Percentiles rank a stretch among this genome's conserved stretches.
Conservation (phyloP, 2,797 vertebrate species). For the Pagetopsis macropterus region DNA sequence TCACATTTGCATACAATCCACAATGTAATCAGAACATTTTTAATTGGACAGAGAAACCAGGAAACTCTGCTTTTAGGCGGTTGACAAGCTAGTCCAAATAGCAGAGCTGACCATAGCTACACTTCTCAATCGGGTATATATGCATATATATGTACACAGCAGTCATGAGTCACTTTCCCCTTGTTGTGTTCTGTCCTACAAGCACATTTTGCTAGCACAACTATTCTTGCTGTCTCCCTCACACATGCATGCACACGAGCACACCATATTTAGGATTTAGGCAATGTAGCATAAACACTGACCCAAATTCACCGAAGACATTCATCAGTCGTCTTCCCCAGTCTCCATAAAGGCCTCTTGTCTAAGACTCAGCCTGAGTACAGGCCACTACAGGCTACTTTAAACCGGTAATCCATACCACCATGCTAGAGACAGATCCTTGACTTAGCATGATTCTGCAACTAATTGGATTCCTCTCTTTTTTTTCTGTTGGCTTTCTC, state of each 20-base stretch:
- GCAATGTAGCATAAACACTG: constrained; percentile 59
- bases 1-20: no score
- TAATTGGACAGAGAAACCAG: neutral
- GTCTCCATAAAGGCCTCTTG: constrained; percentile 67
- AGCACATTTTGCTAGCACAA: constrained; percentile 33
- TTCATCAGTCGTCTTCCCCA: constrained; percentile 50
- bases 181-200: constrained; percentile 1
- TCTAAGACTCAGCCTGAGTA: constrained; percentile 48
- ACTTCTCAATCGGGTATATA: neutral
- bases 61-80: neutral
- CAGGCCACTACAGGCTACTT: constrained; percentile 48
- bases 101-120: constrained; percentile 13
- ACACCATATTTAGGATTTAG: constrained; percentile 34
- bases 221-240: constrained; percentile 20
- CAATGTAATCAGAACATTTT: neutral
- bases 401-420: constrained; percentile 67
- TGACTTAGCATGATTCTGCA: constrained; percentile 65
- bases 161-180: neutral
- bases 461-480: constrained; percentile 73
- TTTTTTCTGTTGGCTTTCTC: constrained; percentile 55
- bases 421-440: constrained; percentile 54
- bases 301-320: constrained; percentile 51
- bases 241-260: neutral
- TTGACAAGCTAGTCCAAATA: neutral
- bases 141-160: neutral